Base-by-base conservation (phyloP, 2,888 invertebrate species). In the Hoplodrina blanda region DNA sequence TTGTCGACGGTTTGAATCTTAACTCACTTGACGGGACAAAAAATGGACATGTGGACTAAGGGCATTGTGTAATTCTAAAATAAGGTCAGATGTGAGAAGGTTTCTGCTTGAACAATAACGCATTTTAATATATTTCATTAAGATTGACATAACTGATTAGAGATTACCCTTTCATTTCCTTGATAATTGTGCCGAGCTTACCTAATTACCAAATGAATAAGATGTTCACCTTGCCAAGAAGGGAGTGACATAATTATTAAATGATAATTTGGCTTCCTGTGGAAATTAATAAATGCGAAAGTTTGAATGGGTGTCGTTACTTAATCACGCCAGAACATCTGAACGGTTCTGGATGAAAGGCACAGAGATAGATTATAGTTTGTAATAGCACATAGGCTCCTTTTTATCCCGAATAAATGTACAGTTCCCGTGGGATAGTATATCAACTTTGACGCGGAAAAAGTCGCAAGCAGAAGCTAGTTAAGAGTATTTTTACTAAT, bases 51-150 rank as follows among this genome's bases (percentile, higher is more conserved):
- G 90, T 92, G 91, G 90, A 87, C 86, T 86, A 83, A 75, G 81
- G 78, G 91, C 88, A 93, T 95, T 95, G 94, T 95, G 87, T 92
- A 88, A 88, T 91, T 84, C 91, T 89, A 86, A 91, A 94, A 91
- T 91, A 91, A 92, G 89, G 88, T 89, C 85, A 91, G 89, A 91
- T 90, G 88, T 91, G 88, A 90, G 86, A 88, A 91, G 72, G 91
- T 93, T 94, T 94, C 92, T 92, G 93, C 92, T 93, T 90, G 93
- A 94, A 94, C 93, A 94, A 95, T 92, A 92, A 93, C 87, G 90
- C 90, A 92, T 94, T 95, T 94, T 94, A 94, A 94, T 95, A 93
- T 89, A 91, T 91, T 93, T 95, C 92, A 95, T 95, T 96, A 92
- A 94, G 95, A 96, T 96, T 95, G 95, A 95, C 94, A 89, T 90